Percentiles rank a stretch among this genome's conserved stretches.
Evolutionary conservation across 2,888 invertebrate genomes (phyloP).

Genomic region (Hypercompe scribonia): DNA sequence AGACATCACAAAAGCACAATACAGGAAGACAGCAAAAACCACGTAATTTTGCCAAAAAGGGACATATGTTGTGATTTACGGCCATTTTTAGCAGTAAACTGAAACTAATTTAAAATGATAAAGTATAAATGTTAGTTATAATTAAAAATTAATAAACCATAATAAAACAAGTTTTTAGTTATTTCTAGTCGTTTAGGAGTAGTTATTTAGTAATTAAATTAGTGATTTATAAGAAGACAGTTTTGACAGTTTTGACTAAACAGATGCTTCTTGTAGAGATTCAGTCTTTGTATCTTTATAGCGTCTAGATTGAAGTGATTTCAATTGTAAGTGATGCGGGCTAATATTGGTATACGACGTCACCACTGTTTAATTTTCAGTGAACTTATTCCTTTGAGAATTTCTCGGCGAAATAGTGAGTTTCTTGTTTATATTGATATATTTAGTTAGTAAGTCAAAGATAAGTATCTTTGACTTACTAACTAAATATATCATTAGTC

Average conservation of each 20-base stretch:
- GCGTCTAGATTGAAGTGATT: constrained; percentile 49
- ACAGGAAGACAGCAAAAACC: neutral
- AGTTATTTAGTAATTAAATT: neutral
- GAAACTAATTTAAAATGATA: neutral
- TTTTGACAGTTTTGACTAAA: constrained; percentile 9
- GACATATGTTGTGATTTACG: neutral
- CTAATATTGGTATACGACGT: constrained; percentile 28
- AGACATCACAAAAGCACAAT: neutral
- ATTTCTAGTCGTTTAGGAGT: neutral
- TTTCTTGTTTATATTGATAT: neutral
- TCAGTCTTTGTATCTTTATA: constrained; percentile 42
- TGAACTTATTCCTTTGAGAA: neutral
- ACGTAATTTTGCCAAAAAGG: neutral
- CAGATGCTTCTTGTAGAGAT: constrained; percentile 45
- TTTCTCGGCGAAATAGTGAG: neutral
- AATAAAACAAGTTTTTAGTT: neutral
- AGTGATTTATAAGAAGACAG: neutral
- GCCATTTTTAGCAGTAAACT: neutral
- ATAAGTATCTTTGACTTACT: neutral
- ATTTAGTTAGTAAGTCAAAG: no score
- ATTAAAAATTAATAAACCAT: no score
- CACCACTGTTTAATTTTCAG: constrained; percentile 30
- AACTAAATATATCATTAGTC: neutral
- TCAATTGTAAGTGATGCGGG: constrained; percentile 50
- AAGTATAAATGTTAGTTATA: no score